Evolutionary conservation across 2,113 vertebrate species (phyloP).

Genomic region (Thymallus thymallus): DNA sequence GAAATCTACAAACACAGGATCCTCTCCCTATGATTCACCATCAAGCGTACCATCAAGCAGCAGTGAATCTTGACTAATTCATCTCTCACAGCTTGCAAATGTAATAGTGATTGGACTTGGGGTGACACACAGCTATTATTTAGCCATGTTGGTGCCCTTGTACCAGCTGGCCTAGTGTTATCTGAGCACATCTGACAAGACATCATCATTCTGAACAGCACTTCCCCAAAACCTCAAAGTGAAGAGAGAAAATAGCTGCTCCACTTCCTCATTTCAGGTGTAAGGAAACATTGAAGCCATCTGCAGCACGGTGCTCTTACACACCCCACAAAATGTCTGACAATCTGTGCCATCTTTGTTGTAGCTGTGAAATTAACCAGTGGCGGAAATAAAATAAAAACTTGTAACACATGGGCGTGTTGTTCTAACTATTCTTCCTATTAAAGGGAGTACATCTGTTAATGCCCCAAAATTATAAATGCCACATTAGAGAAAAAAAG

Average conservation of each 20-base stretch:
- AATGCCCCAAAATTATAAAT: constrained; percentile 49
- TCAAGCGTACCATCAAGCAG: too few species aligned
- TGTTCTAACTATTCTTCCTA: constrained; percentile 28
- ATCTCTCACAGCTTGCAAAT: constrained; percentile 75
- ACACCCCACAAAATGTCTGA: constrained; percentile 83
- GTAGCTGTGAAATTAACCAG: constrained; percentile 7
- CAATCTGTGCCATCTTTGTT: constrained; percentile 66
- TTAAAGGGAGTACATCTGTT: constrained; percentile 45
- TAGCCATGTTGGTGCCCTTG: constrained; percentile 71
- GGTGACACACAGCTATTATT: constrained; percentile 70
- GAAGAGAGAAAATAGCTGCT: constrained; percentile 67
- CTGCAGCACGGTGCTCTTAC: constrained; percentile 86
- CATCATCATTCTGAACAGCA: constrained; percentile 67
- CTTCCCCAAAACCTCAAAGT: constrained; percentile 69
- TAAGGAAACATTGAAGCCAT: constrained; percentile 98
- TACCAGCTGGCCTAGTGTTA: constrained; percentile 70
- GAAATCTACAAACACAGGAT: constrained; percentile 42
- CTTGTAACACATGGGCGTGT: constrained; percentile 13
- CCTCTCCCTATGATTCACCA: constrained; percentile 14
- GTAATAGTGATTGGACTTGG: constrained; percentile 75
- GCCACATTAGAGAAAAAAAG: constrained; percentile 61
- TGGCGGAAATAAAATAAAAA: constrained; percentile 2
- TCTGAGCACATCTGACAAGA: constrained; percentile 69
- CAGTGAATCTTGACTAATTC: constrained; percentile 54
- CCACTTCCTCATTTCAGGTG: constrained; percentile 89